phyloP scores from a whole-genome alignment of 1,140 invertebrate species.

The Cecropterus lyciades region DNA sequence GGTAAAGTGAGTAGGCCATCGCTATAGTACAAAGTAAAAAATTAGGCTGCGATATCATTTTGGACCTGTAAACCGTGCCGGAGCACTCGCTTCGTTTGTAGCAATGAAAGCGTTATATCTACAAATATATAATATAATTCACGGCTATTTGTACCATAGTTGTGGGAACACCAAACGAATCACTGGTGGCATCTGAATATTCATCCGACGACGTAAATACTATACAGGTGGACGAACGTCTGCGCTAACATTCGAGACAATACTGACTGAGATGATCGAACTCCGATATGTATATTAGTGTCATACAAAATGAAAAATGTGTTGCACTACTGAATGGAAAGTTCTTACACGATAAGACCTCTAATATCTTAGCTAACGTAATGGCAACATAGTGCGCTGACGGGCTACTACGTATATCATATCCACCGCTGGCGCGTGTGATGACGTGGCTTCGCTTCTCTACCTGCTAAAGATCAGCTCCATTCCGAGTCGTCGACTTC shows the following conservation, averaged over 20 bases:
- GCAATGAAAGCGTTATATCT: constrained; percentile 49
- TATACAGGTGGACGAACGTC: constrained; percentile 14
- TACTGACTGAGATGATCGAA: constrained; percentile 29
- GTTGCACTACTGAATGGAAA: constrained; percentile 27
- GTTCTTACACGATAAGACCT: constrained; percentile 25
- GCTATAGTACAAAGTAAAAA: constrained; percentile 32
- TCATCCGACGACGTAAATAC: constrained; percentile 15
- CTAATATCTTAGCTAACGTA: constrained; percentile 19
- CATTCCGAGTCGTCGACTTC: background rate
- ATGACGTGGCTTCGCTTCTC: background rate
- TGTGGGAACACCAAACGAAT: constrained; percentile 36
- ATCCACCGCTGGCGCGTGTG: constrained; percentile 6
- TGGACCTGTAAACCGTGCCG: constrained; percentile 8
- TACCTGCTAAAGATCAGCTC: background rate
- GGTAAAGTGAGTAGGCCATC: constrained; percentile 52
- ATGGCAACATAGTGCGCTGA: constrained; percentile 22
- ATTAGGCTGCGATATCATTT: constrained; percentile 37
- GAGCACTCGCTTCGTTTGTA: constrained; percentile 14
- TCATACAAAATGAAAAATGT: constrained; percentile 43
- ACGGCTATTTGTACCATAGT: constrained; percentile 71
- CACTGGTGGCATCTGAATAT: constrained; percentile 21
- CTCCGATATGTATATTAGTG: constrained; percentile 57
- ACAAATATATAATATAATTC: constrained; percentile 53
- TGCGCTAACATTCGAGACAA: constrained; percentile 12
- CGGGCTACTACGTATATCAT: constrained; percentile 14